These are phyloP conservation scores for Drosophila willistoni DNA, from an alignment of 1,140 invertebrate species.

Conservation along the genomic window DNA sequence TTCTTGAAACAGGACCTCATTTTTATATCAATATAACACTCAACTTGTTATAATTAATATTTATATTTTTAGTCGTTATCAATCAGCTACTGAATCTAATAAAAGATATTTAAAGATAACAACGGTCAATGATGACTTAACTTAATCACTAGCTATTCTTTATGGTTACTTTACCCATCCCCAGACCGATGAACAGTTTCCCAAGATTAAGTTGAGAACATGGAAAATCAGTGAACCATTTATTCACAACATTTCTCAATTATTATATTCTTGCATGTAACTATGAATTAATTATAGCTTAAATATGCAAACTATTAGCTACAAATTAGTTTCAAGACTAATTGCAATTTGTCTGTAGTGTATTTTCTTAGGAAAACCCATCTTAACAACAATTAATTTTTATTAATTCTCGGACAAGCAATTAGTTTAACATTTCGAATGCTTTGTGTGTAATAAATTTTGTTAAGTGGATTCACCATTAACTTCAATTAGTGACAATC, in stretches of 20 bases:
- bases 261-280: background rate
- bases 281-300: background rate
- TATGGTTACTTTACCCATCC: too few relatives aligned
- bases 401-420: constrained; percentile 2
- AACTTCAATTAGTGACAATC: background rate
- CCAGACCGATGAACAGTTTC: too few relatives aligned
- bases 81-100: too few relatives aligned
- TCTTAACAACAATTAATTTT: background rate
- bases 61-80: too few relatives aligned
- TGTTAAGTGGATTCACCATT: background rate
- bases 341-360: constrained; percentile 1
- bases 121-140: too few relatives aligned
- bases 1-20: too few relatives aligned
- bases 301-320: constrained; percentile 3
- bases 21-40: too few relatives aligned
- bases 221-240: background rate
- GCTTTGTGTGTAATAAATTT: background rate
- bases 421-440: background rate
- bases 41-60: too few relatives aligned
- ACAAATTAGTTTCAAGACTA: background rate
- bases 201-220: background rate
- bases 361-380: background rate
- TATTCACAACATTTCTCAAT: background rate
- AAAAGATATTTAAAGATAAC: too few relatives aligned
- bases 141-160: too few relatives aligned